phyloP scores from a whole-genome alignment of 2,113 vertebrate species.

The Centrocercus urophasianus region DNA sequence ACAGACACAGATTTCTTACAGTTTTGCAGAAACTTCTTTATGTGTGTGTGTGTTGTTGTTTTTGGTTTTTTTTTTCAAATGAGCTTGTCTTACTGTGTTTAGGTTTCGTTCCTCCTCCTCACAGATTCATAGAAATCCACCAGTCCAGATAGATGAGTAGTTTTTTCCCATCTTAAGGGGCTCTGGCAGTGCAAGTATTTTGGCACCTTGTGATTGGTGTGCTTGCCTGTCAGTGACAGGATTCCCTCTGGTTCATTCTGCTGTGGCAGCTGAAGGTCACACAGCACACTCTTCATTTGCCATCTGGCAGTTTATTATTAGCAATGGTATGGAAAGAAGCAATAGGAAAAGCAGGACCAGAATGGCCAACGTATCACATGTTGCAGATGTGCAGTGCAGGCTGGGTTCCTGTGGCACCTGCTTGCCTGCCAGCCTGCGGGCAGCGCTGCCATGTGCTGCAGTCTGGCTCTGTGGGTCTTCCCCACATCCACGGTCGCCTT shows the following conservation, averaged over 20 bases:
- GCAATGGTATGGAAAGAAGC: constrained; percentile 10
- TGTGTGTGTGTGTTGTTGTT: neutral
- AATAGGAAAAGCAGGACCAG: neutral
- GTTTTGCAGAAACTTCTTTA: neutral
- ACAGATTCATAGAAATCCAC: neutral
- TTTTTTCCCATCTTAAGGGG: constrained; percentile 9
- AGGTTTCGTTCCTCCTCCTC: neutral
- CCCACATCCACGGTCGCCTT: neutral
- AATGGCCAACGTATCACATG: neutral
- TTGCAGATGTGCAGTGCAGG: neutral
- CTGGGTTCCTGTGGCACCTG: neutral
- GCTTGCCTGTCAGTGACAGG: neutral
- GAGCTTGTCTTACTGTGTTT: neutral
- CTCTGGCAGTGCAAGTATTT: neutral
- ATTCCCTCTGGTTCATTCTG: constrained; percentile 13
- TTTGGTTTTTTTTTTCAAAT: neutral
- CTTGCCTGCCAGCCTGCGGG: neutral
- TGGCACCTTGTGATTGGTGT: neutral
- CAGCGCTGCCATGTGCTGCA: no score
- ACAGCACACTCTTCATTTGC: neutral
- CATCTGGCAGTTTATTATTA: constrained; percentile 25
- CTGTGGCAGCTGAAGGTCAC: constrained; percentile 8
- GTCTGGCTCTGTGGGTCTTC: neutral
- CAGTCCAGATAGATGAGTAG: neutral
- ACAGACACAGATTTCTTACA: neutral